phyloP scores from a whole-genome alignment of 1,140 invertebrate species.

The Drosophila littoralis region DNA sequence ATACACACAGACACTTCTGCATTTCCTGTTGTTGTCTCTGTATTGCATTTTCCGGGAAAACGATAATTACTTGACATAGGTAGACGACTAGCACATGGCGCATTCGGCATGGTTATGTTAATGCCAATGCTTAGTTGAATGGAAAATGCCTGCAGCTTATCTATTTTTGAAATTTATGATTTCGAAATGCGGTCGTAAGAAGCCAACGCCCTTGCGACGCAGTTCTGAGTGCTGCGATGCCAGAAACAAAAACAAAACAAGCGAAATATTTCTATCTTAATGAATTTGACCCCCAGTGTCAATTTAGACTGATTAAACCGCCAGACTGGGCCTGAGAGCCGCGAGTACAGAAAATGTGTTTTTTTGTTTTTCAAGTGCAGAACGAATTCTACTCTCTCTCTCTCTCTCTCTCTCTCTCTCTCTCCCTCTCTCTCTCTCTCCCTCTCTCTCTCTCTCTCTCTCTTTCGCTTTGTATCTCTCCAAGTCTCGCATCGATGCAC shows the following conservation, averaged over 20 bases:
- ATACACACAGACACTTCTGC: constrained; percentile 14
- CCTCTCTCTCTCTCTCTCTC: neutral
- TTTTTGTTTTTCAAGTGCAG: constrained; percentile 38
- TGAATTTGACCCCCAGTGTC: constrained; percentile 82
- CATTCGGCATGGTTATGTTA: constrained; percentile 14
- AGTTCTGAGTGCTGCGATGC: constrained; percentile 9
- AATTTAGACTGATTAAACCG: constrained; percentile 80
- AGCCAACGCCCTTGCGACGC: constrained; percentile 59
- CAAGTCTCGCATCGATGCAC: neutral
- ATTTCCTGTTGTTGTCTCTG: constrained; percentile 49
- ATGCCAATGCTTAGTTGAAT: constrained; percentile 38
- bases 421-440: neutral
- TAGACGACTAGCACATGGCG: constrained; percentile 7
- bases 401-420: neutral
- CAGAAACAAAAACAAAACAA: constrained; percentile 66
- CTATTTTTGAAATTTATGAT: constrained; percentile 68
- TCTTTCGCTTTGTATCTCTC: neutral
- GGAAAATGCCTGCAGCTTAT: constrained; percentile 67
- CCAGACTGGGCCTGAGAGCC: constrained; percentile 54
- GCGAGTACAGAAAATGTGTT: constrained; percentile 14
- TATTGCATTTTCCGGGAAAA: constrained; percentile 33
- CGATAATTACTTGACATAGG: constrained; percentile 37
- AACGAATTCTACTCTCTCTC: neutral
- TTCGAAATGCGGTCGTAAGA: constrained; percentile 45
- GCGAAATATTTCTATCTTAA: constrained; percentile 81